Conservation (phyloP, 37 sponge, comb jelly and placozoan species). For the Oscarella lobularis region DNA sequence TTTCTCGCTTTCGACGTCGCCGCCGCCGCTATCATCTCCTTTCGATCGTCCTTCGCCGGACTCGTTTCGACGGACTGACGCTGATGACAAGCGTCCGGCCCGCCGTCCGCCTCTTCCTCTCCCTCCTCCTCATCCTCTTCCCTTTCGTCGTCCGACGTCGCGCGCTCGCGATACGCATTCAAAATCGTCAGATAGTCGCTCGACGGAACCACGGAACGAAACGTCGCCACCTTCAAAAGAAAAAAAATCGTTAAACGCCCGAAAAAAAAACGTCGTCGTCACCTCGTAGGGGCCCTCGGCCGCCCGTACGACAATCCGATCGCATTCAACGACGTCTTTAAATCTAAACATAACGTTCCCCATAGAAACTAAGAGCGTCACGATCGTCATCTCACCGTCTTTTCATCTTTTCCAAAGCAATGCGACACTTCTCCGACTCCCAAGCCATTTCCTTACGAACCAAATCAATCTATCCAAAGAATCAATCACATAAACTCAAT, state of each 20-base stretch:
- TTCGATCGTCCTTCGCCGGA: no score
- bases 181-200: no score
- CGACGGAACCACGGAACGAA: constrained; percentile 32
- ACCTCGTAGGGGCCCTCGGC: constrained; percentile 22
- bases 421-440: constrained; percentile 71
- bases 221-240: no score
- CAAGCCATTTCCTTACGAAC: constrained; percentile 72
- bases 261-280: no score
- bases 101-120: no score
- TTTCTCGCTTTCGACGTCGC: not conserved
- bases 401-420: constrained; percentile 51
- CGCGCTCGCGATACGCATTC: no score
- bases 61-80: no score
- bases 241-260: no score
- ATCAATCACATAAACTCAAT: not conserved
- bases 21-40: not conserved
- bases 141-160: no score
- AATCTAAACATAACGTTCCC: constrained; percentile 44
- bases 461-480: constrained; percentile 27
- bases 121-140: no score
- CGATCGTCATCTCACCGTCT: constrained; percentile 22
- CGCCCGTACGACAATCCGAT: constrained; percentile 57
- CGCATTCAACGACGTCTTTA: constrained; percentile 68
- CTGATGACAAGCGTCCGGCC: no score
- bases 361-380: no score